Base-by-base conservation (phyloP, 2,113 vertebrate species). In the Delphinapterus leucas region DNA sequence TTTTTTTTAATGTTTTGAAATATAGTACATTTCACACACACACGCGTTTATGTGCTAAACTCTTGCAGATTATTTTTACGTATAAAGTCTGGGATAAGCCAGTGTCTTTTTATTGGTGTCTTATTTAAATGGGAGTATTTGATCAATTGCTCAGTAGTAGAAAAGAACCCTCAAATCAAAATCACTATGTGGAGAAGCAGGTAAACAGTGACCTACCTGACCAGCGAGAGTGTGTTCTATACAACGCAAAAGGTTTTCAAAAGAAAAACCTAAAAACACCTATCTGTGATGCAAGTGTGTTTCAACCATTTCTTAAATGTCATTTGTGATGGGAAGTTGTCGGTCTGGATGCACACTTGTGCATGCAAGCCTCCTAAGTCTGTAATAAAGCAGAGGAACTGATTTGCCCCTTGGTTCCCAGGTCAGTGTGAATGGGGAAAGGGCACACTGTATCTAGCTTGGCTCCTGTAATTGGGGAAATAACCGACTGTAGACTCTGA, bases 341-440 rank as follows among this genome's bases (percentile, higher is more conserved):
- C 41, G 33, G 33, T 55, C 53, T 80, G 44, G 49, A 17, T 44
- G 5, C 1, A 74, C 6, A 63, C 41, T 74, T 4, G 0, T 28
- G 68, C 4, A 36, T 10, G 61, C 1, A 83, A 6, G 31, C 84
- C 84, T 33, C 17, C 74, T 93, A 68, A 67, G 38, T 83, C 73
- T 96, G 61, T 38, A 93, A 10, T 84, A 92, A 85, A 86, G 53
- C 38, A 81, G 70, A 96, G 76, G 87, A 90, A 94, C 80, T 92
- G 28, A 96, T 96, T 92, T 96, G 81, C 70, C 95, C 49, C 88
- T 63, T 96, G 47, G 13, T 74, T 96, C 47, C 84, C 90, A 98
- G 81, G 71, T 68, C 68, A 96, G 26, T 81, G 38, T 93, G 38
- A 96, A 94, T 2, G 60, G 31, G 36, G 7, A n/a, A 93, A 94